Evolutionary conservation across 1,140 invertebrate species (phyloP).

Genomic region (Zaprionus ghesquierei): DNA sequence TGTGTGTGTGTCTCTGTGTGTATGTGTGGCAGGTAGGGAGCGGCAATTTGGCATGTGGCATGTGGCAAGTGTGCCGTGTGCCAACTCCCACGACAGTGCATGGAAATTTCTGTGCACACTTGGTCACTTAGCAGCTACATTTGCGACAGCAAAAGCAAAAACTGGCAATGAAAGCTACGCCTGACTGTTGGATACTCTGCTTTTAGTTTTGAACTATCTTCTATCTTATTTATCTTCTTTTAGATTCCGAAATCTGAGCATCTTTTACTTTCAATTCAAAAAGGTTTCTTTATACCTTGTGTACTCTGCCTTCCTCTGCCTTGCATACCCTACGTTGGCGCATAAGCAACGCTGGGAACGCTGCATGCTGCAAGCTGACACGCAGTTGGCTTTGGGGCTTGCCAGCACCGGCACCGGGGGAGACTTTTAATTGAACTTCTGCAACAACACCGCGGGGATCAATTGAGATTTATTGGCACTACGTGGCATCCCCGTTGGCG

Average conservation of each 20-base stretch:
- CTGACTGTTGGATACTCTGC: too few species aligned
- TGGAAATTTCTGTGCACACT: constrained; percentile 43
- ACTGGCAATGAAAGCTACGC: too few species aligned
- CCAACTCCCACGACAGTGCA: constrained; percentile 23
- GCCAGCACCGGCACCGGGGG: constrained; percentile 24
- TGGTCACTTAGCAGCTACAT: constrained; percentile 38
- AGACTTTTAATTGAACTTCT: constrained; percentile 71
- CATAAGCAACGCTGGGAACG: too few species aligned
- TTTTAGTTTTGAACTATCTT: too few species aligned
- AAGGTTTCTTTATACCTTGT: too few species aligned
- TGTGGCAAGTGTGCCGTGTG: constrained; percentile 15
- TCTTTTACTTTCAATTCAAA: too few species aligned
- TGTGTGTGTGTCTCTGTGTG: too few species aligned
- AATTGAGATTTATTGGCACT: constrained; percentile 74
- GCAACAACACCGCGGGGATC: constrained; percentile 66
- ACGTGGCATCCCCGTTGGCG: constrained; percentile 18
- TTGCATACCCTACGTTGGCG: too few species aligned
- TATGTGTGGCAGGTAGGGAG: background rate
- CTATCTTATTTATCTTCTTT: too few species aligned
- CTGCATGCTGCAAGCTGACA: constrained; percentile 16
- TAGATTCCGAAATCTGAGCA: too few species aligned
- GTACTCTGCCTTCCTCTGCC: too few species aligned
- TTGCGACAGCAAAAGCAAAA: constrained; percentile 22
- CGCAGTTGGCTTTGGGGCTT: constrained; percentile 12
- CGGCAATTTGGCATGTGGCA: background rate